Evolutionary conservation across 92 coral and sea anemone species (phyloP), one percentile per base, ranked within the genome.

Genomic region (Paramuricea clavata): DNA sequence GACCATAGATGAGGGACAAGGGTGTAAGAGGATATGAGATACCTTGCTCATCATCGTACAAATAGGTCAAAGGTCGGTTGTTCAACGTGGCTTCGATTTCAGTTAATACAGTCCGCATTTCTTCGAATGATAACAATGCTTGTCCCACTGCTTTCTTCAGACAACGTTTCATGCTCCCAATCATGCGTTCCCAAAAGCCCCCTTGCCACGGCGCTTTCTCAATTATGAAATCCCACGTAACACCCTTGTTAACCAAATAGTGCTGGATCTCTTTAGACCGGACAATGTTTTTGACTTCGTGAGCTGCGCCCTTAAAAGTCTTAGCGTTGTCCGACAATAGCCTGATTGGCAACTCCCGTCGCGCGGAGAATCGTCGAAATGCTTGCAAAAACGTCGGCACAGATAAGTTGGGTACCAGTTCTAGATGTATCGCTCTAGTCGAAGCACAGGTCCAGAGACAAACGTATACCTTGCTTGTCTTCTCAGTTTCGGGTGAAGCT

Each of bases 21-120:
- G 68, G 68, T 7, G 68, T 59, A 59, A 59, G 68, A 5, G 68
- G 68, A 59, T 59, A 59, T 59, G 68, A 59, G 22, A 59, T 59
- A 59, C 68, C 68, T 59, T 26, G 26, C 7, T 59, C 7, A 6
- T 59, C 22, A 59, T 59, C 68, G 22, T 59, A 59, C 23, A 59
- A 4, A 59, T 59, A 59, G 5, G 68, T 59, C 25, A 59, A 26
- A 26, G 68, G 68, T 26, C 68, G 6, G 15, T 59, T 59, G 30
- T 59, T 59, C 25, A 59, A 26, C 68, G 10, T 59, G 30, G 68
- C 68, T 59, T 59, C 22, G 30, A 59, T 59, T 16, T 59, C 68
- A 6, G 15, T 26, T 6, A 59, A 26, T 19, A 59, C 31, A 19
- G 68, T 59, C 15, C 68, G 68, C 26, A 59, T 4, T 26, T 59